These are phyloP conservation scores for Brotula barbata DNA, from an alignment of 2,797 vertebrate species.

Conservation along the genomic window DNA sequence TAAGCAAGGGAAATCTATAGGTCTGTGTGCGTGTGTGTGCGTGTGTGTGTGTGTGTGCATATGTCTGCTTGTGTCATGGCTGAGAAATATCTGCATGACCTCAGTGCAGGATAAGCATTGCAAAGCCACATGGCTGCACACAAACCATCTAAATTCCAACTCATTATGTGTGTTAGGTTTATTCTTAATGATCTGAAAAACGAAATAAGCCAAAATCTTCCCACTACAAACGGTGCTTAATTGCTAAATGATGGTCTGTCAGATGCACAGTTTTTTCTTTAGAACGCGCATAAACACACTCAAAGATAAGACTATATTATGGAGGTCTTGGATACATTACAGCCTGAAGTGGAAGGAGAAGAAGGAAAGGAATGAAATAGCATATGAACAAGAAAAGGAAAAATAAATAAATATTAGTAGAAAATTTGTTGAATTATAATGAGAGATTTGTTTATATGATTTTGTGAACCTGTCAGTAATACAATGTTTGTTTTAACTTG, in stretches of 20 bases:
- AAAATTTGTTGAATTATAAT: too few species aligned
- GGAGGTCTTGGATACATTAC: background rate
- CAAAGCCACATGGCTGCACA: slow-evolving; percentile 44
- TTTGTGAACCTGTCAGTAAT: too few species aligned
- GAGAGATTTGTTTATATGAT: too few species aligned
- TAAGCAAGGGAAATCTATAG: slow-evolving; percentile 15
- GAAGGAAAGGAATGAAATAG: background rate
- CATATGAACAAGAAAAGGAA: background rate
- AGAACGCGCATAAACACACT: slow-evolving; percentile 24
- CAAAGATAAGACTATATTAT: background rate
- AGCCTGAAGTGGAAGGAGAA: background rate
- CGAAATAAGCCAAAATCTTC: slow-evolving; percentile 48
- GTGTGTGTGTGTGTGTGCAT: slow-evolving; percentile 7
- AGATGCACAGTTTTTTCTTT: slow-evolving; percentile 9
- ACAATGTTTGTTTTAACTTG: too few species aligned
- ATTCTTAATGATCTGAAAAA: slow-evolving; percentile 64
- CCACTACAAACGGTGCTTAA: slow-evolving; percentile 31
- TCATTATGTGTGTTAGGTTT: slow-evolving; percentile 59
- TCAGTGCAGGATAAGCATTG: slow-evolving; percentile 25
- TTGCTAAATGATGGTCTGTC: slow-evolving; percentile 57
- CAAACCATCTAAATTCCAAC: slow-evolving; percentile 43
- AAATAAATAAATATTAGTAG: background rate
- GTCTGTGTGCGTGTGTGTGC: background rate
- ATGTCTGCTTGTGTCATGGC: slow-evolving; percentile 6
- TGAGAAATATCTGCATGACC: slow-evolving; percentile 29